Evolutionary conservation across 2,797 vertebrate genomes (phyloP), one percentile per base, ranked within the genome.

Genomic region (Peromyscus attwateri): DNA sequence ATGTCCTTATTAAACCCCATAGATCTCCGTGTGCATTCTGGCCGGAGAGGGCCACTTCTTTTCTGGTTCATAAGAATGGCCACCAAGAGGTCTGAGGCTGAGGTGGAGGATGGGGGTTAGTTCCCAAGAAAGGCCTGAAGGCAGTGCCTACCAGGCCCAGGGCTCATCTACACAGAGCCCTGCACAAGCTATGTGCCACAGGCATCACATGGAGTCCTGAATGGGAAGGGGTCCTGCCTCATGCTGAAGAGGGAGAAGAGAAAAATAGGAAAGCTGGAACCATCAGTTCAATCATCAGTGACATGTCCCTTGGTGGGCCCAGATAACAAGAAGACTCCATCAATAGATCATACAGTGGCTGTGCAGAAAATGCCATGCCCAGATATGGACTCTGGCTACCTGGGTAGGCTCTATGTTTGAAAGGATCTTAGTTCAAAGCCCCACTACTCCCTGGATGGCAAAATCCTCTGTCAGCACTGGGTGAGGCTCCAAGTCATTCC

Each of bases 1-100:
- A 37, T 55, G 94, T 89, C 97, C 96, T 97, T 98, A 98, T 98
- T 97, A 97, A 97, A 98, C 95, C 62, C 77, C 96, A 97, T 96
- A 94, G 88, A 96, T 97, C 97, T 97, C 93, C 1, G 13, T 64
- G 40, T 0, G 66, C 34, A 77, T 62, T 70, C 75, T 79, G 34
- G 10, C 14, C 40, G n/a, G 40, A 91, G 81, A 92, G 27, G 46
- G 79, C 43, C 3, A 8, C 71, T 57, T 80, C 71, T 34, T 64
- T 87, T 40, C 52, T 70, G 21, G n/a, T 19, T 82, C 43, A 19
- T 81, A 25, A 85, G 68, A 40, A 62, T 5, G 52, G 46, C 75
- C 92, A 21, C 12, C 31, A 80, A 5, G 92, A 90, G 57, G 57
- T 60, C 77, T 6, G 43, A 19, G 9, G 34, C 0, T 46, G 13